Evolutionary conservation across 2,113 vertebrate species (phyloP).

Genomic region (Ptilonorhynchus violaceus): DNA sequence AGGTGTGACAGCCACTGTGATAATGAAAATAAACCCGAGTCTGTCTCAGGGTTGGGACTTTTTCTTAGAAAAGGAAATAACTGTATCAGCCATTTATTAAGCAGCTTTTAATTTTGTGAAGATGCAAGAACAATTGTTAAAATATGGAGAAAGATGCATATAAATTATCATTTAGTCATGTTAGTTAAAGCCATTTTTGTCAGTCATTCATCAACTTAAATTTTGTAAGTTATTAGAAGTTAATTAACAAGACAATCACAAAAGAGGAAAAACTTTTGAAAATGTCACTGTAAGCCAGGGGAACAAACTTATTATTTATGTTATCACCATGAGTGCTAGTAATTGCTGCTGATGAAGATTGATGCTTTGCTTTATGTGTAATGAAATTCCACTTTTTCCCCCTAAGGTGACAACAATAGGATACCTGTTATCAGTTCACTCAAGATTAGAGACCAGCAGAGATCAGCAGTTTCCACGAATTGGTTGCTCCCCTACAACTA

Average conservation of each 20-base stretch:
- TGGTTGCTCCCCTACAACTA: slow-evolving; percentile 92
- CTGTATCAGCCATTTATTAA: background rate
- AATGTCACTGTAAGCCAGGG: background rate
- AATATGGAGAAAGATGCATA: background rate
- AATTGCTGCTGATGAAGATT: background rate
- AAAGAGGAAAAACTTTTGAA: background rate
- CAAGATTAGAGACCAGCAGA: slow-evolving; percentile 92
- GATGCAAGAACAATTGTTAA: background rate
- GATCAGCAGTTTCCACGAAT: slow-evolving; percentile 87
- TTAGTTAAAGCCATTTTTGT: background rate
- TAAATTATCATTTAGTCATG: background rate
- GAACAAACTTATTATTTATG: background rate
- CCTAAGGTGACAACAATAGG: slow-evolving; percentile 90
- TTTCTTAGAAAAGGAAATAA: background rate
- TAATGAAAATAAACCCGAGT: rapidly evolving
- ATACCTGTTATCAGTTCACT: slow-evolving; percentile 91
- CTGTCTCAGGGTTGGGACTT: background rate
- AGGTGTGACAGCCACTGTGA: background rate
- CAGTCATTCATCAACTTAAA: background rate
- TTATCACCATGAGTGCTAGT: background rate
- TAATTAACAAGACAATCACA: background rate
- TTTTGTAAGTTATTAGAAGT: background rate
- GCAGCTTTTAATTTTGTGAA: background rate
- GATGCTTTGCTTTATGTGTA: background rate
- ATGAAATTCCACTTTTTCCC: background rate